phyloP scores from a whole-genome alignment of 2,888 invertebrate species.

The Pelosia muscerda region DNA sequence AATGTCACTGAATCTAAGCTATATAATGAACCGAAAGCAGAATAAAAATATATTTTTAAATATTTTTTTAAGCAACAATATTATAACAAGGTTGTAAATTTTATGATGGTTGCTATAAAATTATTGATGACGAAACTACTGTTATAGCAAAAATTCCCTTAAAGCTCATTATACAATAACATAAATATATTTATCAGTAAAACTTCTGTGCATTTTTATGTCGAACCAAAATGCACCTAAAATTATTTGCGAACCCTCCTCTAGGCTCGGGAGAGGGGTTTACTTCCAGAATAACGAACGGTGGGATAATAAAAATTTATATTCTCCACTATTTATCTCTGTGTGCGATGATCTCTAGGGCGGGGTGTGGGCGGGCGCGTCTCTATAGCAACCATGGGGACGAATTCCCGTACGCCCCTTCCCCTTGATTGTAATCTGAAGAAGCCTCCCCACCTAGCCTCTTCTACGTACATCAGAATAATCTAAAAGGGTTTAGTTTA shows the following conservation, averaged over 20 bases:
- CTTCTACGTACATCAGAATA: slow-evolving; percentile 73
- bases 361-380: slow-evolving; percentile 78
- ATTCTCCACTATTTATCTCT: slow-evolving; percentile 78
- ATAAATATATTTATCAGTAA: neutral
- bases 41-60: too few species aligned
- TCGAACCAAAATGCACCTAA: slow-evolving; percentile 56
- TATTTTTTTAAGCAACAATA: too few species aligned
- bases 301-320: slow-evolving; percentile 82
- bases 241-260: slow-evolving; percentile 59
- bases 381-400: slow-evolving; percentile 76
- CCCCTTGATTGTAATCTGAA: slow-evolving; percentile 83
- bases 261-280: slow-evolving; percentile 66
- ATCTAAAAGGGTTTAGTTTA: slow-evolving; percentile 81
- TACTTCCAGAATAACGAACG: slow-evolving; percentile 81
- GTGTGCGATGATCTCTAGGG: slow-evolving; percentile 78
- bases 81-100: neutral
- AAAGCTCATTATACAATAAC: neutral
- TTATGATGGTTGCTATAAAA: neutral
- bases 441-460: slow-evolving; percentile 78
- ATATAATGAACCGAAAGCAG: too few species aligned
- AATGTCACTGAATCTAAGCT: neutral
- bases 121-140: neutral
- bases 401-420: slow-evolving; percentile 78
- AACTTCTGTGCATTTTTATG: slow-evolving; percentile 27
- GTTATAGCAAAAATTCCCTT: neutral